Evolutionary conservation across 2,888 invertebrate species (phyloP).

Genomic region (Cheiracanthium punctorium): DNA sequence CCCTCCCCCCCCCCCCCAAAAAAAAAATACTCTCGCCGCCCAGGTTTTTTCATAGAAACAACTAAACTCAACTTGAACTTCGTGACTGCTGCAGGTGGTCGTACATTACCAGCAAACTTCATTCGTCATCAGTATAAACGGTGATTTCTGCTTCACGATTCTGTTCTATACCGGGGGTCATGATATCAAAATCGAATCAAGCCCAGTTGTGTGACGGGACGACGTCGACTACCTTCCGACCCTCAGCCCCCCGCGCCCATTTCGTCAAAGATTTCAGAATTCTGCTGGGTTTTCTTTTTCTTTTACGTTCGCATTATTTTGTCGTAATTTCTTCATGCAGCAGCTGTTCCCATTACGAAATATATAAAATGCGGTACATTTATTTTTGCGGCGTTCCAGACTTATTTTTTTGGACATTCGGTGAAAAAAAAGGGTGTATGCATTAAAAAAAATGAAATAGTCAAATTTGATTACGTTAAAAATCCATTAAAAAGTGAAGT

Average conservation of each 20-base stretch:
- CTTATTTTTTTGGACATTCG: no score
- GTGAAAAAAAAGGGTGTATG: no score
- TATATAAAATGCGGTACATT: no score
- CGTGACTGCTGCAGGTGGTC: constrained; percentile 3
- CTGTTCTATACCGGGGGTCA: neutral
- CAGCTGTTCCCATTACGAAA: neutral
- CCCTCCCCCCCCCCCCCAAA: no score
- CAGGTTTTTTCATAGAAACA: neutral
- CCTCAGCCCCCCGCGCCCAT: neutral
- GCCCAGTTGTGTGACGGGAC: no score
- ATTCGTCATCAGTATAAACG: neutral
- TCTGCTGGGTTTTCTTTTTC: neutral
- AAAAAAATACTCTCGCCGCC: neutral
- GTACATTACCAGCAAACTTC: neutral
- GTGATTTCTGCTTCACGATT: neutral
- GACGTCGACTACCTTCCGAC: no score
- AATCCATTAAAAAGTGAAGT: no score
- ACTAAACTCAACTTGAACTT: neutral
- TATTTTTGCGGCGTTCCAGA: no score
- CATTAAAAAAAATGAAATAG: no score
- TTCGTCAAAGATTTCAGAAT: neutral
- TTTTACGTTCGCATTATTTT: neutral
- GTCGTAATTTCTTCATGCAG: neutral
- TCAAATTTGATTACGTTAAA: no score
- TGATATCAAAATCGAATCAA: constrained; percentile 8